Evolutionary conservation across 2,797 vertebrate genomes (phyloP).

Genomic region (Hapalemur alaotrensis): DNA sequence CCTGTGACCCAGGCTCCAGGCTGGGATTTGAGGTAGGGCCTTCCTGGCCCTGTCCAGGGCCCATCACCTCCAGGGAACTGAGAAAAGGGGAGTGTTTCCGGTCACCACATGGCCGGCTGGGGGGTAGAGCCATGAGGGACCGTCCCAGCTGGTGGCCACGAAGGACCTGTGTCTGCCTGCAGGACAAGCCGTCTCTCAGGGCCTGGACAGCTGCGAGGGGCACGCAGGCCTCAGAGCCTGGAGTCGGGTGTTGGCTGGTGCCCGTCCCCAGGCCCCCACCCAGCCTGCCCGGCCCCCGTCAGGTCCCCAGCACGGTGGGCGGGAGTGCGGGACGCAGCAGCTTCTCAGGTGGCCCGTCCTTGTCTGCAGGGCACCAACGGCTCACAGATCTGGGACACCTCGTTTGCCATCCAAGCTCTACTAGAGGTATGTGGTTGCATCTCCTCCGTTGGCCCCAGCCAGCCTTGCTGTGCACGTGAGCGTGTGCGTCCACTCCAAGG

Average conservation of each 20-base stretch:
- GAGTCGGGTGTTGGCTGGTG: neutral
- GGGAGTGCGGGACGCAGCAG: accelerated
- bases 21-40: neutral
- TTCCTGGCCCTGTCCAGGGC: neutral
- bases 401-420: constrained; percentile 94
- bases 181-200: neutral
- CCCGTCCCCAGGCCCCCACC: neutral
- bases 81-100: neutral
- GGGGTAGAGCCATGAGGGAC: neutral
- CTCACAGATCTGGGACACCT: constrained; percentile 97
- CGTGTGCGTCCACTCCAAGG: neutral
- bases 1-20: neutral
- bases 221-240: neutral
- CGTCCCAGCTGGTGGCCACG: accelerated
- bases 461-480: neutral
- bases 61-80: neutral
- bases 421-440: constrained; percentile 89
- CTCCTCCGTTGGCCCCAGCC: neutral
- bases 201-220: too few relatives aligned
- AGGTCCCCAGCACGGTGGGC: neutral
- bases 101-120: neutral
- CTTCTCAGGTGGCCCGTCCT: accelerated
- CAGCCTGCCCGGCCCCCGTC: accelerated
- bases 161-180: neutral
- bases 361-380: constrained; percentile 94